Base-by-base conservation (phyloP, 1,140 invertebrate species). In the Cheumatopsyche charites region DNA sequence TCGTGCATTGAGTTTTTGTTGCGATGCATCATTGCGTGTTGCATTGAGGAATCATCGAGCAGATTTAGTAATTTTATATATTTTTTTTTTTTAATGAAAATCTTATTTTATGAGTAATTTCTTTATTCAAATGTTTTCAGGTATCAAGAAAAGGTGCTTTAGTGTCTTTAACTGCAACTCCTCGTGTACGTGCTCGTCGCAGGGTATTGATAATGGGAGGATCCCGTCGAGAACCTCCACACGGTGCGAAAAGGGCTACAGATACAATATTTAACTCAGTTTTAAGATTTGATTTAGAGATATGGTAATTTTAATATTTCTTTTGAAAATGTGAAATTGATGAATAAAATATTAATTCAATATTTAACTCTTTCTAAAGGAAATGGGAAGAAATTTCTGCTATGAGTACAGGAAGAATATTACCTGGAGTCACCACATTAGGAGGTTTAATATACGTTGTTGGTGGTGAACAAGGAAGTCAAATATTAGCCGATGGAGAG, bases 171-270 rank as follows among this genome's bases (percentile, higher is more conserved):
- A 85, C 87, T 13, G 92, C 90, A 29, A 89, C 91, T 76, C 94
- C 94, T 0, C 86, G 94, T 13, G 86, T 91, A 49, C 89, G 91
- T 78, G 93, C 93, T 0, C 92, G 95, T 75, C 95, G 95, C 79
- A 90, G 93, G 77, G 91, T 98, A 67, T 92, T 95, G 78, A 89
- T 97, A 41, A 93, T 95, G 71, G 96, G 96, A 55, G 96, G 96
- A 11, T 96, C 92, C 0, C 91, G 94, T 76, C 86, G 94, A 69
- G 91, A 94, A 83, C 87, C 91, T 17, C 88, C 90, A 80, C 85
- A 62, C 81, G 88, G 82, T 84, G 89, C 82, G 80, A 87, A 81
- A 75, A 80, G 82, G 41, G 79, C 82, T 62, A 79, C 85, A 15
- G 91, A 93, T 80, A 91, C 89, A 81, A 91, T 90, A 75, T 92